phyloP scores from a whole-genome alignment of 2,888 invertebrate species.

The Clostera curtula region DNA sequence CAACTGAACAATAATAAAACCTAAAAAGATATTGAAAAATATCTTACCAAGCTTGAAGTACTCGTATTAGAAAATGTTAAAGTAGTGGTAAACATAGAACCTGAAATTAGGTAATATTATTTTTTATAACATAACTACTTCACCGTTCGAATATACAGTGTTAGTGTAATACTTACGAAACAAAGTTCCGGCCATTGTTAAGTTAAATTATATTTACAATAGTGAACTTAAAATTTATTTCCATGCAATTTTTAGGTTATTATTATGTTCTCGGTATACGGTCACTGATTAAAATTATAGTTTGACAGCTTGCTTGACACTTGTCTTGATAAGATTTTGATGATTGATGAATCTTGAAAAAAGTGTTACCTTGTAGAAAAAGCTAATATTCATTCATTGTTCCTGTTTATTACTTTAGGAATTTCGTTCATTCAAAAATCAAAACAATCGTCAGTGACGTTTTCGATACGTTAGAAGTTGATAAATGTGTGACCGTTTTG shows the following conservation, averaged over 20 bases:
- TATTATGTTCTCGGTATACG: too few relatives aligned
- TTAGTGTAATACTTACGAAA: slow-evolving; percentile 46
- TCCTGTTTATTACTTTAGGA: too few relatives aligned
- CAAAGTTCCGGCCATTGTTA: slow-evolving; percentile 47
- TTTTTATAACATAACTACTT: slow-evolving; percentile 1
- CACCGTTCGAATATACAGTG: not conserved
- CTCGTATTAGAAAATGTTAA: slow-evolving; percentile 40
- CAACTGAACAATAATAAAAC: not conserved
- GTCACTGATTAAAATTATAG: too few relatives aligned
- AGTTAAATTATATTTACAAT: slow-evolving; percentile 1
- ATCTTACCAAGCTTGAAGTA: slow-evolving; percentile 41
- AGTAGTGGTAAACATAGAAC: slow-evolving; percentile 42
- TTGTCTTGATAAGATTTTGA: too few relatives aligned
- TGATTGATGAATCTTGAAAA: too few relatives aligned
- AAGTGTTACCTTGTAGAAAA: too few relatives aligned
- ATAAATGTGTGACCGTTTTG: slow-evolving; percentile 4
- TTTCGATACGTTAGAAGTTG: too few relatives aligned
- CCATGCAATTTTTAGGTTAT: slow-evolving; percentile 4
- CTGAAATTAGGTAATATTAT: slow-evolving; percentile 33
- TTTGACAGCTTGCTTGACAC: too few relatives aligned
- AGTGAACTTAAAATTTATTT: slow-evolving; percentile 4
- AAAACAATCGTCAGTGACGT: too few relatives aligned
- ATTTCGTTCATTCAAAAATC: too few relatives aligned
- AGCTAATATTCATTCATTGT: too few relatives aligned
- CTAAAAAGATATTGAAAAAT: not conserved